Base-by-base conservation (phyloP, 2,888 invertebrate genomes). In the Drosophila emarginata region DNA sequence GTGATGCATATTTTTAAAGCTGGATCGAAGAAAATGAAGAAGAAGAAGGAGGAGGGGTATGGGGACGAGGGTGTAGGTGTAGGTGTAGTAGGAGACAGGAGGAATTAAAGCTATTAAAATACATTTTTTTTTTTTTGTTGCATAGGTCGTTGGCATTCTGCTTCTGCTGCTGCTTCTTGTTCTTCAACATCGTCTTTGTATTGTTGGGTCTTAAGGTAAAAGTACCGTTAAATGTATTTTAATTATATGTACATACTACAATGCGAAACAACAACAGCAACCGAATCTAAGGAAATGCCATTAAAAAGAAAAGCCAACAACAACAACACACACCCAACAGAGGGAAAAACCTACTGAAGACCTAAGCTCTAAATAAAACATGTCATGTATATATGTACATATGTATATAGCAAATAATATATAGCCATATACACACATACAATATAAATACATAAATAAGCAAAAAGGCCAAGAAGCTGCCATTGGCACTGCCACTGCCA, bases 211-310 rank as follows among this genome's bases (percentile, higher is more conserved):
- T 67, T 64, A 63, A 71, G 67, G 65, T 56, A 56, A 73, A 82
- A 37, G 77, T 67, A 65, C 79, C 83, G 83, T 79, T 79, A 79
- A 79, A 78, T 61, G 77, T 69, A 79, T 79, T 79, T 79, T 79
- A 79, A 79, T 79, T 79, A 77, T 71, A 71, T 52, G 65, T 72
- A 32, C 37, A 66, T 72, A 32, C 37, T 63, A 63, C 63, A 66
- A 53, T 64, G 65, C 69, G 60, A 72, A 67, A 80, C 61, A 68
- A 53, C 39, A 57, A 70, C 61, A 32, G 32, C 32, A 32, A 32
- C 39, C 37, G 53, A 32, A 45, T 45, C 45, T 45, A 12, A 53
- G 26, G 18, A 18, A 39, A 37, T 50, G 32, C 14, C 36, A 18
- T 40, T 12, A 56, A 56, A 23, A 40, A 45, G 36, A 15, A 50